Evolutionary conservation across 1,140 invertebrate species (phyloP), one percentile per base, ranked within the genome.

Genomic region (Adelges cooleyi): DNA sequence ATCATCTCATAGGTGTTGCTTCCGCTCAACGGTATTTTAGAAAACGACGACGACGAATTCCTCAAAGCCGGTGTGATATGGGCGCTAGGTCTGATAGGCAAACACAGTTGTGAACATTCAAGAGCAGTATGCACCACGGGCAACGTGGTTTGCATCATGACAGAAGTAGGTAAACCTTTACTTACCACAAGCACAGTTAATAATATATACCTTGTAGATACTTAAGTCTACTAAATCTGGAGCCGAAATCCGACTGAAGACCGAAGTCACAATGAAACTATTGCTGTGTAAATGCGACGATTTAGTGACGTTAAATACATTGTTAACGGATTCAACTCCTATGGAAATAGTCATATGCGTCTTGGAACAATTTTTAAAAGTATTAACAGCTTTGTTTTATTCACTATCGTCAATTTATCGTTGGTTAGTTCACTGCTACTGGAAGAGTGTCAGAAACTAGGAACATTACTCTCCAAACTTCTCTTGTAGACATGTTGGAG

Each of bases 21-120:
- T 11, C 25, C 23, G 5, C 29, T 62, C 17, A 29, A 9, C 20
- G 13, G 2, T 48, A 46, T 62, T 48, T 48, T 62, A 20, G 44
- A 33, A 20, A 48, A 17, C 27, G 17, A 62, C n/a, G 9, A 8
- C 1, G 56, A 46, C 6, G 18, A 48, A 0, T 8, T 20, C 2
- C 44, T 27, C 3, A 62, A 62, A 62, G 42, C 42, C 13, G 18
- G 25, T 5, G n/a, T 15, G 10, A 8, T 62, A 18, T 62, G 56
- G 56, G 27, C 56, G 4, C n/a, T 62, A 18, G 56, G 56, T 1
- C 27, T 62, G 56, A 62, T 62, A 17, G 56, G 56, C 2, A 40
- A 62, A 29, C 56, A 62, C 11, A 48, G 56, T 20, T 1, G n/a
- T 20, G 56, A 62, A 48, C 56, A 62, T 20, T 18, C 56, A 11